Evolutionary conservation across 2,888 invertebrate species (phyloP).

Genomic region (Andricus quercusramuli): DNA sequence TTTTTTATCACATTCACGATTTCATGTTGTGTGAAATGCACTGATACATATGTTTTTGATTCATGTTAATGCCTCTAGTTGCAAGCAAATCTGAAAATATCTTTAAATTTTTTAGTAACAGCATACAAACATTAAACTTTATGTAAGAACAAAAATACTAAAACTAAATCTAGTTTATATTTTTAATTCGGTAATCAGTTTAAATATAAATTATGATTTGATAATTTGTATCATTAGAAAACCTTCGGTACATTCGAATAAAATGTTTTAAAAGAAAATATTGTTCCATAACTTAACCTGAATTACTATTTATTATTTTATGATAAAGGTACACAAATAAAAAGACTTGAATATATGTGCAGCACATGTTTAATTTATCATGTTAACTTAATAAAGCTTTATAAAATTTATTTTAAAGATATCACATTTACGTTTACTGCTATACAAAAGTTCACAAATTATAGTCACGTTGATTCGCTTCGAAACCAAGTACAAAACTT

Average conservation of each 20-base stretch:
- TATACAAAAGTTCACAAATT: constrained; percentile 32
- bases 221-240: not conserved
- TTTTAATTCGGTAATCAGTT: not conserved
- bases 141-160: not conserved
- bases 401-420: constrained; percentile 39
- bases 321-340: constrained; percentile 10
- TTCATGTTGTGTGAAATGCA: constrained; percentile 12
- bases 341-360: not conserved
- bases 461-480: not conserved
- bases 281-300: not conserved
- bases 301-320: not conserved
- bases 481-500: constrained; percentile 31
- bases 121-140: not conserved
- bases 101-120: not conserved
- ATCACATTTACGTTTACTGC: constrained; percentile 40
- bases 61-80: not conserved
- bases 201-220: not conserved
- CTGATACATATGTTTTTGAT: not conserved
- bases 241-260: constrained; percentile 15
- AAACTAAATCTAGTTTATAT: not conserved
- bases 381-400: constrained; percentile 41
- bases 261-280: not conserved
- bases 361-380: constrained; percentile 35
- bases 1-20: not conserved
- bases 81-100: not conserved